Conservation (phyloP, 2,113 vertebrate genomes). For the Syngnathus typhle region DNA sequence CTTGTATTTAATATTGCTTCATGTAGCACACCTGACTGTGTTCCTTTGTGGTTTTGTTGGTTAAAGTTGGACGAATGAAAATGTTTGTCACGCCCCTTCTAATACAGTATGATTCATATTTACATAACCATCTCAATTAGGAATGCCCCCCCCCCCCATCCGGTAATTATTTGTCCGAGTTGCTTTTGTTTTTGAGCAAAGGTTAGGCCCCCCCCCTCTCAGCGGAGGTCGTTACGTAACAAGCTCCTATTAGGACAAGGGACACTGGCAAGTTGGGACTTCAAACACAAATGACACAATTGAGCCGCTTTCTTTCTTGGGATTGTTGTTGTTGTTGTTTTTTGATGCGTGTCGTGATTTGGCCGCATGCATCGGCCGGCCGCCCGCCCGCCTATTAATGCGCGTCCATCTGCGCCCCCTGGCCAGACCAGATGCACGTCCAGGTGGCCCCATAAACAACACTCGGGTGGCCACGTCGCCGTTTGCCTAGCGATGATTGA, state of each 20-base stretch:
- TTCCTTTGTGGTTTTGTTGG: background rate
- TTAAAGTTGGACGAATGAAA: background rate
- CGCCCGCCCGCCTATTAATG: conserved; percentile 42
- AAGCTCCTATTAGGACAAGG: conserved; percentile 49
- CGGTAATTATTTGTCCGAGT: conserved; percentile 18
- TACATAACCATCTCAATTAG: background rate
- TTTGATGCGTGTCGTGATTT: conserved; percentile 5
- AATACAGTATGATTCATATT: background rate
- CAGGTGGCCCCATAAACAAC: conserved; percentile 67
- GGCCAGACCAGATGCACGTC: conserved; percentile 59
- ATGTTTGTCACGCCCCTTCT: background rate
- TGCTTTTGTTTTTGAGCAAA: conserved; percentile 25
- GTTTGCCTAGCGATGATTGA: conserved; percentile 62
- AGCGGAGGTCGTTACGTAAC: conserved; percentile 48
- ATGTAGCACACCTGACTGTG: background rate
- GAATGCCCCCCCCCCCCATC: background rate
- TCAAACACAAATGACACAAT: conserved; percentile 50
- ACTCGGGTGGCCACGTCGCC: conserved; percentile 42
- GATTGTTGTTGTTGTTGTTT: background rate
- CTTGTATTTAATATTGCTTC: too few species aligned
- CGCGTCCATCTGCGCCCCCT: conserved; percentile 57
- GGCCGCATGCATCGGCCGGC: conserved; percentile 29
- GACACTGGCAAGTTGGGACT: conserved; percentile 55
- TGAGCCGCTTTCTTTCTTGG: conserved; percentile 13
- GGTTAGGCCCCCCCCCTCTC: conserved; percentile 29